Conservation (phyloP, 2,888 invertebrate genomes). For the Mayetiola destructor region DNA sequence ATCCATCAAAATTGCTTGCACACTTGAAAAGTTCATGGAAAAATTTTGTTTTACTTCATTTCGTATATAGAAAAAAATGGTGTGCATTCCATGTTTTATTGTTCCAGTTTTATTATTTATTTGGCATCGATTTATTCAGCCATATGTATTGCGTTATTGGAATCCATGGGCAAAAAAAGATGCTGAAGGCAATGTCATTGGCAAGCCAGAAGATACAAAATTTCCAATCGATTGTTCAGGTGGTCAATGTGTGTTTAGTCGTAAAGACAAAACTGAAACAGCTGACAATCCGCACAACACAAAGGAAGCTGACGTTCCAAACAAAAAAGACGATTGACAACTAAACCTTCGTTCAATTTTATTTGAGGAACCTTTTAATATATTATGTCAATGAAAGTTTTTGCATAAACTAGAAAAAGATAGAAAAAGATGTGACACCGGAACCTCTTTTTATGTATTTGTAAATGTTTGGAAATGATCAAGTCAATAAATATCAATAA, state of each 20-base stretch:
- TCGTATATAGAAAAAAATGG: constrained; percentile 40
- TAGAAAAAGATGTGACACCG: too few relatives aligned
- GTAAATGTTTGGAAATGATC: too few relatives aligned
- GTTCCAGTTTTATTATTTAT: constrained; percentile 67
- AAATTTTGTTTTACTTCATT: not conserved
- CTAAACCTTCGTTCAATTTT: not conserved
- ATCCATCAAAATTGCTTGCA: too few relatives aligned
- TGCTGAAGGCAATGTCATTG: constrained; percentile 41
- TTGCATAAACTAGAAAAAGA: too few relatives aligned
- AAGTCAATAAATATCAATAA: too few relatives aligned
- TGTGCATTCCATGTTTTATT: constrained; percentile 73
- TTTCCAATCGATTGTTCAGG: constrained; percentile 47
- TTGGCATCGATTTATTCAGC: constrained; percentile 75
- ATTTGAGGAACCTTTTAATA: not conserved
- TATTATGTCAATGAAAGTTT: not conserved
- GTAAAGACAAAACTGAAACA: not conserved
- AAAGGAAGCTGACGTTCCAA: too few relatives aligned
- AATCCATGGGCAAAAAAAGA: constrained; percentile 61
- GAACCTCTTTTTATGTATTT: too few relatives aligned
- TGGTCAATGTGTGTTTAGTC: constrained; percentile 36
- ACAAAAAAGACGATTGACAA: constrained; percentile 1
- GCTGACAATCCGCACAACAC: not conserved
- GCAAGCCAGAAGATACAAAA: constrained; percentile 27
- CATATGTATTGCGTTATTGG: constrained; percentile 65
- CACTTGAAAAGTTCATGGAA: not conserved